Percentiles rank a stretch among this genome's conserved stretches.
Conservation (phyloP, 1,140 invertebrate genomes). For the Orchesella cincta region DNA sequence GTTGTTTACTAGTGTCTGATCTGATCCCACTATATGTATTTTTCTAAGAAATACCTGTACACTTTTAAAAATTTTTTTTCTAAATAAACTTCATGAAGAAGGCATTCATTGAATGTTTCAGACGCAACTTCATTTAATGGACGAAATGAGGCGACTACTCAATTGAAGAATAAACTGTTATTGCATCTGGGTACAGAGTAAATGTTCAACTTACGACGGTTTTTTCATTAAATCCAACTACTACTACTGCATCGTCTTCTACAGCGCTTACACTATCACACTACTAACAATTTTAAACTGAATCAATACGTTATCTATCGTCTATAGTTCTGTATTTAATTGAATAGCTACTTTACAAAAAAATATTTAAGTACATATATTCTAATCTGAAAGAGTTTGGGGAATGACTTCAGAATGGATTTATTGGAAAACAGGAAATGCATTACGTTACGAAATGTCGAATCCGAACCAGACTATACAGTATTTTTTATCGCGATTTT, state of each 20-base stretch:
- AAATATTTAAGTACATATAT: neutral
- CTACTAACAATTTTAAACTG: neutral
- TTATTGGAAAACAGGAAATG: neutral
- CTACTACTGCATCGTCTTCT: too few species aligned
- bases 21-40: neutral
- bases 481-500: neutral
- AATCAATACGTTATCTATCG: neutral
- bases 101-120: slow-evolving; percentile 8
- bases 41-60: neutral
- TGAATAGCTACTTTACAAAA: too few species aligned
- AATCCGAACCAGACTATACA: too few species aligned
- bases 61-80: neutral
- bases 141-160: slow-evolving; percentile 8
- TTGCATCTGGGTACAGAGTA: neutral
- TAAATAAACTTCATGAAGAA: slow-evolving; percentile 12
- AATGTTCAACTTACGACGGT: too few species aligned
- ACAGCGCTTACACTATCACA: neutral
- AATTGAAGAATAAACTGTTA: neutral
- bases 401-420: neutral
- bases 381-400: neutral
- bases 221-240: too few species aligned
- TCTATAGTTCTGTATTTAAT: neutral
- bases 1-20: neutral
- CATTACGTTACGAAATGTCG: neutral
- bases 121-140: neutral